Evolutionary conservation across 2,113 vertebrate species (phyloP), one percentile per base, ranked within the genome.

Genomic region (Albula goreensis): DNA sequence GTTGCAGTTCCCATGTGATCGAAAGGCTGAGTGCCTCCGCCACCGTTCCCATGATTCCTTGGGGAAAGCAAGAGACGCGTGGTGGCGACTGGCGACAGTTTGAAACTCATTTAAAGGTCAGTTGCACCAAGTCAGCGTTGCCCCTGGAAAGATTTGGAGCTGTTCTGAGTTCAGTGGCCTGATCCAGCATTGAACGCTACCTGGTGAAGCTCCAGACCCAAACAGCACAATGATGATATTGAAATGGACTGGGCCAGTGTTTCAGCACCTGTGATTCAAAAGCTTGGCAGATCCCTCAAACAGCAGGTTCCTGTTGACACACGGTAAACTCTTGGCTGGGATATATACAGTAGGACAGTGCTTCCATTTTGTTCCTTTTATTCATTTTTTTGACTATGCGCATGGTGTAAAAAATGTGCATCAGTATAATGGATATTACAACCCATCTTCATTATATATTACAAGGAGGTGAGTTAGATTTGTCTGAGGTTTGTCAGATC

Each of bases 171-270:
- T 74, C n/a, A 74, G 70, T 74, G 70, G 22, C 22, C 70, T 74
- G n/a, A 74, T 22, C 10, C 9, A 2, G 25, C 22, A 74, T 22
- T 74, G 22, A 74, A 74, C 70, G n/a, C 6, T 10, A 19, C 22
- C 5, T 74, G 70, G 70, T 5, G 31, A 74, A 74, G 70, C n/a
- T 74, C n/a, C 7, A 12, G 48, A 56, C 7, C 13, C 70, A 9
- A 7, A 52, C 13, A 31, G 50, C 85, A 74, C 49, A 74, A 31
- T 50, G 8, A 53, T 15, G 50, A 15, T 4, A 81, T 11, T 17
- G 60, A 13, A 22, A 17, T 9, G 12, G 49, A 51, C 19, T 11
- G 63, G 50, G 17, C 70, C 4, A 93, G 91, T 86, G 84, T 79
- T 83, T 63, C 87, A 66, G 60, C 60, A 12, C 31, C 41, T 25